Base-by-base conservation (phyloP, 2,113 vertebrate genomes). In the Lepisosteus oculatus region DNA sequence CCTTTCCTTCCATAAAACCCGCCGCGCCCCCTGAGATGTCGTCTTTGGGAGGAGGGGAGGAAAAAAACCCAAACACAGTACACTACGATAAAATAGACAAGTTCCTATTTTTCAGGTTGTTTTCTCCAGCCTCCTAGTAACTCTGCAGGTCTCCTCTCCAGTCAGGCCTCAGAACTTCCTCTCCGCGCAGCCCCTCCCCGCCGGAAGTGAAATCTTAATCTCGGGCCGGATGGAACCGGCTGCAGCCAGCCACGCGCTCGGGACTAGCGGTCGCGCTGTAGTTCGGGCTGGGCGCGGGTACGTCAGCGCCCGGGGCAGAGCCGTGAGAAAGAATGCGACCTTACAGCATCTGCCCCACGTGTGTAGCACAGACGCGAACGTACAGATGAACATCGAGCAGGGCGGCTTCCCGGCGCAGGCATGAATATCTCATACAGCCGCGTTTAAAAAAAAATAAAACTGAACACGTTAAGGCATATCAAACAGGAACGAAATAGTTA, bases 191-290 rank as follows among this genome's bases (percentile, higher is more conserved):
- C 3, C 72, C 79, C 64, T 67, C 61, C 68, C 72, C 73, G 66
- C 83, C 79, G 83, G 83, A 84, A 79, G 78, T 81, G 74, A 85
- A 80, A 76, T 73, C 67, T 69, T 75, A 71, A 78, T 81, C 73
- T 80, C 42, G 72, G 54, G 73, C 80, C 79, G 78, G 81, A 83
- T 82, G 81, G 78, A 81, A 81, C 79, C 77, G 77, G 82, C 71
- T 77, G 71, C 73, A 78, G 74, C 76, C 65, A 72, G 78, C 77
- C 69, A 72, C 65, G 67, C 6, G 44, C 8, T 56, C 14, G 15
- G 29, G 43, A 43, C 42, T 43, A 65, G 43, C 14, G 42, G 11
- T 4, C 7, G 12, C 5, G 8, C 43, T n/a, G 2, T 29, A 29
- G 29, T 29, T 29, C 29, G 29, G 29, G 29, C 29, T 29, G 29